These are phyloP conservation scores for Strigamia transsilvanica DNA, from an alignment of 2,888 invertebrate species.

Conservation along the genomic window DNA sequence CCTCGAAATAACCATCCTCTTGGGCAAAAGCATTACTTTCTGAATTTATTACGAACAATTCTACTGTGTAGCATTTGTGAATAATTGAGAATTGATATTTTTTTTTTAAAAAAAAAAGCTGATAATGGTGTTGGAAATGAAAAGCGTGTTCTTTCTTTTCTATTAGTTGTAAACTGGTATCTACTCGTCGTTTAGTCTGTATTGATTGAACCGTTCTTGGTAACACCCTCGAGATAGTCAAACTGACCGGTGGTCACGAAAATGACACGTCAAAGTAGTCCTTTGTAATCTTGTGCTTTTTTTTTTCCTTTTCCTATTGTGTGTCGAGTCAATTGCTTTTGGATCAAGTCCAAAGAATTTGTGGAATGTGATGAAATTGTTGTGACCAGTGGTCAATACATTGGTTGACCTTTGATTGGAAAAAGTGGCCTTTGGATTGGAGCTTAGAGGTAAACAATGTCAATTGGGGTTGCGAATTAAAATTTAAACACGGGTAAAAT, in stretches of 20 bases:
- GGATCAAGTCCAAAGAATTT: background rate
- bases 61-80: too few relatives aligned
- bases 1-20: background rate
- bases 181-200: background rate
- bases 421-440: background rate
- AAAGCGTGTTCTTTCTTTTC: background rate
- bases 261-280: constrained; percentile 4
- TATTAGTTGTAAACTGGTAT: background rate
- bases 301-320: background rate
- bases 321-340: constrained; percentile 22
- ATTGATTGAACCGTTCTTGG: background rate
- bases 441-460: background rate
- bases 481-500: background rate
- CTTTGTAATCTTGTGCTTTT: constrained; percentile 16
- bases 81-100: too few relatives aligned
- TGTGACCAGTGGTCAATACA: constrained; percentile 23
- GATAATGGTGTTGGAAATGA: too few relatives aligned
- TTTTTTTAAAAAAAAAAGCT: too few relatives aligned
- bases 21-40: too few relatives aligned
- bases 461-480: background rate
- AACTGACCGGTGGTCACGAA: constrained; percentile 15
- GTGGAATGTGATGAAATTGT: constrained; percentile 10
- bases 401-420: constrained; percentile 1
- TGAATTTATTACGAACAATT: too few relatives aligned
- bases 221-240: constrained; percentile 14